phyloP scores from a whole-genome alignment of 2,888 invertebrate species.

The Baronia brevicornis region DNA sequence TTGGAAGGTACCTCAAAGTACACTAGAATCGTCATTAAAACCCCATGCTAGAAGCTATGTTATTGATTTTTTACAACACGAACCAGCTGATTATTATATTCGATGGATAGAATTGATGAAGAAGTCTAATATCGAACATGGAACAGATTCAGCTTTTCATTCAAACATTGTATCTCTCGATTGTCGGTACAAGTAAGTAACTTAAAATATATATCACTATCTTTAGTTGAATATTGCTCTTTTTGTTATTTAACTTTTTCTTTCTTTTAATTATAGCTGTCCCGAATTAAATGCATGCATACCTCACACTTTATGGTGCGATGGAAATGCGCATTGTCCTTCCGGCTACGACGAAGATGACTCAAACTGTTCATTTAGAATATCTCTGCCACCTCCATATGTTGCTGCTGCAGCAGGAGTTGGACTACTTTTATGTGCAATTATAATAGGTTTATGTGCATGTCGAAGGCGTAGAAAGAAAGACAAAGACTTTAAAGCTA shows the following conservation, averaged over 20 bases:
- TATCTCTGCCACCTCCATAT: conserved; percentile 80
- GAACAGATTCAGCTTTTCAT: conserved; percentile 66
- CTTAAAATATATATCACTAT: conserved; percentile 2
- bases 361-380: conserved; percentile 82
- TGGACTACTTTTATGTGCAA: conserved; percentile 74
- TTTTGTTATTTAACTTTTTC: conserved; percentile 1
- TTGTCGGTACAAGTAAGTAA: conserved; percentile 80
- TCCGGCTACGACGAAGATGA: conserved; percentile 89
- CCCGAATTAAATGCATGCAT: conserved; percentile 89
- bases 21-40: conserved; percentile 61
- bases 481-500: conserved; percentile 76
- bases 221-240: conserved; percentile 7
- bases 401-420: conserved; percentile 79
- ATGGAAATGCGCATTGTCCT: conserved; percentile 85
- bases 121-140: conserved; percentile 69
- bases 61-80: conserved; percentile 83
- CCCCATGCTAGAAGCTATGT: conserved; percentile 82
- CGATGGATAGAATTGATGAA: conserved; percentile 88
- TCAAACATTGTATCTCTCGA: conserved; percentile 73
- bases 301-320: conserved; percentile 86
- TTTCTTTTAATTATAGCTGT: conserved; percentile 70
- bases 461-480: conserved; percentile 76
- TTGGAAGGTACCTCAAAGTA: conserved; percentile 72
- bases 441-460: conserved; percentile 76
- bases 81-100: conserved; percentile 83